Evolutionary conservation across 2,113 vertebrate genomes (phyloP).

Genomic region (Nestor notabilis): DNA sequence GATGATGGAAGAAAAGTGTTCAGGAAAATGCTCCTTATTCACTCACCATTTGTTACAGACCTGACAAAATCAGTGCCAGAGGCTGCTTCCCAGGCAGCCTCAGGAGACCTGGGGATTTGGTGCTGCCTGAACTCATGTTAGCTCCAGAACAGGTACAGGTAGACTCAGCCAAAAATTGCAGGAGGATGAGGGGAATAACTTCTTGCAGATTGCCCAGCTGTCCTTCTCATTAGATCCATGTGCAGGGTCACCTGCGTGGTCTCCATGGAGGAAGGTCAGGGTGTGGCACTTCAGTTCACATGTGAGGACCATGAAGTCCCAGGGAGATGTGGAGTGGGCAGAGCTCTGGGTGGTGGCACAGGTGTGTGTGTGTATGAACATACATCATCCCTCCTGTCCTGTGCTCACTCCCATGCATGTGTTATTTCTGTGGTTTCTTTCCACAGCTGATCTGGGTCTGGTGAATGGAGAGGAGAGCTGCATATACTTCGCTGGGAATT

Average conservation of each 20-base stretch:
- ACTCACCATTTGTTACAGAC: background rate
- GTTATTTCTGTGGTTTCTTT: background rate
- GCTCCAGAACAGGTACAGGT: background rate
- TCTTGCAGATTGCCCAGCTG: accelerated
- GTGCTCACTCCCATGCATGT: accelerated
- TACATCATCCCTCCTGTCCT: background rate
- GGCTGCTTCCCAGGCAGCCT: background rate
- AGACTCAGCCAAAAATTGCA: background rate
- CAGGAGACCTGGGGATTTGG: background rate
- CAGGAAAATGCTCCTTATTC: background rate
- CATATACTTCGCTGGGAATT: constrained; percentile 90
- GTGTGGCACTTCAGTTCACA: accelerated
- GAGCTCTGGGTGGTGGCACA: background rate
- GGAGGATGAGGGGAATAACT: background rate
- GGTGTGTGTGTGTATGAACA: accelerated
- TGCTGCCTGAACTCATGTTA: background rate
- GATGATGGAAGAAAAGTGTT: background rate
- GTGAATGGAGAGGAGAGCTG: constrained; percentile 80
- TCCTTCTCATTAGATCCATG: background rate
- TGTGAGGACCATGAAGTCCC: accelerated
- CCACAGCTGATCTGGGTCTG: constrained; percentile 82
- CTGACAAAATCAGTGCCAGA: background rate
- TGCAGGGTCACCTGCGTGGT: background rate
- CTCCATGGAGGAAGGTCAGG: background rate
- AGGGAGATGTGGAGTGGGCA: no score